phyloP scores from a whole-genome alignment of 2,888 invertebrate species.

The Cheilosia soror region DNA sequence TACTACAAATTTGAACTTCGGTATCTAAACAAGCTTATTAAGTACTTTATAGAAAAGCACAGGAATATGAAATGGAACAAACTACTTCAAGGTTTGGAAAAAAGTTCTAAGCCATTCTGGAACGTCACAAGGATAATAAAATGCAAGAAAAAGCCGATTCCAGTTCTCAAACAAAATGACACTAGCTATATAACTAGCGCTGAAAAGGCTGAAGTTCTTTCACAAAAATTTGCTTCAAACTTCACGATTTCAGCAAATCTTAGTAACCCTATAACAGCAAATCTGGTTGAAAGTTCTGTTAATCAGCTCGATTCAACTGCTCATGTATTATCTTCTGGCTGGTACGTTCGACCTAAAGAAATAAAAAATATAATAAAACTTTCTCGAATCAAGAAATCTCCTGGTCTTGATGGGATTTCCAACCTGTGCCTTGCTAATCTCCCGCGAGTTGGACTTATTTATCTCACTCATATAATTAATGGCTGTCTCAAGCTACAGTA shows the following conservation, averaged over 20 bases:
- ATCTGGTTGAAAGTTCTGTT: constrained; percentile 3
- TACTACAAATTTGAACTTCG: neutral
- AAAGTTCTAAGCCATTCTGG: constrained; percentile 55
- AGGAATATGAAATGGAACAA: constrained; percentile 41
- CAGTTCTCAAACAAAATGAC: constrained; percentile 44
- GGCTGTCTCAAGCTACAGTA: constrained; percentile 38
- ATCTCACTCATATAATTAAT: constrained; percentile 25
- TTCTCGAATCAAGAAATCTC: neutral
- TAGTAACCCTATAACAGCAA: constrained; percentile 11
- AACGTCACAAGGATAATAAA: constrained; percentile 46
- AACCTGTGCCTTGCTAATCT: neutral
- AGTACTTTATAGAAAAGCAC: neutral
- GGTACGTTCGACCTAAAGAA: neutral
- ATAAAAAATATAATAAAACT: no score
- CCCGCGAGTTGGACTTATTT: neutral
- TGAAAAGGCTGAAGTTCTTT: constrained; percentile 51
- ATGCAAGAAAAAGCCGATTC: constrained; percentile 24
- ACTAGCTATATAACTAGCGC: constrained; percentile 26
- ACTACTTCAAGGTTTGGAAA: constrained; percentile 34
- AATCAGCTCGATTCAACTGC: constrained; percentile 17
- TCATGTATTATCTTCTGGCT: constrained; percentile 16
- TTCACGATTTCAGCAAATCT: constrained; percentile 21
- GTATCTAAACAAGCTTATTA: constrained; percentile 2
- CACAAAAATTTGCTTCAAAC: constrained; percentile 29
- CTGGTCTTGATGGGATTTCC: neutral